Evolutionary conservation across 2,888 invertebrate species (phyloP), one percentile per base, ranked within the genome.

Genomic region (Drosophila demipolita): DNA sequence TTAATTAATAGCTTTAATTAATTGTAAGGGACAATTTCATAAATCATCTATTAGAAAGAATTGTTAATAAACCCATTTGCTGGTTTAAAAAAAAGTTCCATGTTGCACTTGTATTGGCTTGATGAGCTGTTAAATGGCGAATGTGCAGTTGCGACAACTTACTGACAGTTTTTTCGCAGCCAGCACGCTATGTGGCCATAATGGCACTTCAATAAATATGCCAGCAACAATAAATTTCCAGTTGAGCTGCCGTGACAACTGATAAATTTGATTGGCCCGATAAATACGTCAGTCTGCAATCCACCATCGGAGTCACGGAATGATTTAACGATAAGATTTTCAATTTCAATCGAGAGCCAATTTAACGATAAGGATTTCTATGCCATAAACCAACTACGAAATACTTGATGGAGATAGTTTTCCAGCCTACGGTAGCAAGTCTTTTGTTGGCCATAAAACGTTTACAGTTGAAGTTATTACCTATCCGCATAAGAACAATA

Each of bases 121-220:
- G 82, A 86, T 86, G 78, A 77, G 75, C 83, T 83, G 88, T 82
- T 88, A 86, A 83, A 83, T 80, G 74, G 60, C 45, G 52, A 54
- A 69, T 62, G 52, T 55, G 53, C 29, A 57, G 58, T 52, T 71
- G 49, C 32, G 57, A 38, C 55, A 75, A 68, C 49, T 54, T 72
- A 63, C 80, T 78, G 87, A 73, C 76, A 73, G 64, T 68, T 73
- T 80, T 80, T 65, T 57, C 29, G 5, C 63, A 33, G 59, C 32
- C 65, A 64, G 45, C 65, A 83, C 84, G 80, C 82, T 68, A 82
- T 72, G 59, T 59, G 70, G 60, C 71, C 68, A 66, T 78, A 70
- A 78, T 53, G 65, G 61, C 66, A 75, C 84, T 87, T 87, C 66
- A 83, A 52, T 66, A 83, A 83, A 86, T 83, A 73, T 81, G 67